Conservation (phyloP, 2,797 vertebrate genomes). For the Sebastolobus altivelis region DNA sequence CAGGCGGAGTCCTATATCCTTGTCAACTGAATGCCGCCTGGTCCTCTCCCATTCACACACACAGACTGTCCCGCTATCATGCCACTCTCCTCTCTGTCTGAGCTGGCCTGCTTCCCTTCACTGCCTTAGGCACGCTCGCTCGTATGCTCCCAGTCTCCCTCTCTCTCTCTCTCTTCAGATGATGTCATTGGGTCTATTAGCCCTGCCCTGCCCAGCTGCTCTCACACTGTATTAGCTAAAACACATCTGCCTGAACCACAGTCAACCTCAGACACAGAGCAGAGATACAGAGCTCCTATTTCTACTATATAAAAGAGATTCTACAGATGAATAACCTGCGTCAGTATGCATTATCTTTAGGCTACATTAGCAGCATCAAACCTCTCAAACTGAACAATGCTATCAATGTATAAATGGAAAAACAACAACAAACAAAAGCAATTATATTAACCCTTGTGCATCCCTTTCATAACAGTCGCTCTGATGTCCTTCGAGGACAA, state of each 20-base stretch:
- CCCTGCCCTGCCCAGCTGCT: slow-evolving; percentile 86
- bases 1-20: slow-evolving; percentile 71
- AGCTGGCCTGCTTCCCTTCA: slow-evolving; percentile 71
- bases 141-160: slow-evolving; percentile 57
- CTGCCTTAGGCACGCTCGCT: slow-evolving; percentile 70
- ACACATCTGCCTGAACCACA: slow-evolving; percentile 79
- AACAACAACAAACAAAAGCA: not conserved
- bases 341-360: not conserved
- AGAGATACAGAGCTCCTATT: not conserved
- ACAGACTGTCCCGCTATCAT: slow-evolving; percentile 71
- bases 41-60: slow-evolving; percentile 78
- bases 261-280: slow-evolving; percentile 26
- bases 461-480: no score
- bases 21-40: slow-evolving; percentile 65
- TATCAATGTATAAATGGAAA: not conserved
- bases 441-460: not conserved
- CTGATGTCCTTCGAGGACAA: no score
- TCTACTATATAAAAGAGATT: slow-evolving; percentile 12
- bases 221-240: slow-evolving; percentile 82
- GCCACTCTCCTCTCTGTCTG: slow-evolving; percentile 77
- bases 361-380: not conserved
- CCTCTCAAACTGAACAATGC: not conserved
- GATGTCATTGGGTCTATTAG: slow-evolving; percentile 91
- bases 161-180: slow-evolving; percentile 76
- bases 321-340: not conserved